phyloP scores from a whole-genome alignment of 2,888 invertebrate species.

The Steromphala cineraria region DNA sequence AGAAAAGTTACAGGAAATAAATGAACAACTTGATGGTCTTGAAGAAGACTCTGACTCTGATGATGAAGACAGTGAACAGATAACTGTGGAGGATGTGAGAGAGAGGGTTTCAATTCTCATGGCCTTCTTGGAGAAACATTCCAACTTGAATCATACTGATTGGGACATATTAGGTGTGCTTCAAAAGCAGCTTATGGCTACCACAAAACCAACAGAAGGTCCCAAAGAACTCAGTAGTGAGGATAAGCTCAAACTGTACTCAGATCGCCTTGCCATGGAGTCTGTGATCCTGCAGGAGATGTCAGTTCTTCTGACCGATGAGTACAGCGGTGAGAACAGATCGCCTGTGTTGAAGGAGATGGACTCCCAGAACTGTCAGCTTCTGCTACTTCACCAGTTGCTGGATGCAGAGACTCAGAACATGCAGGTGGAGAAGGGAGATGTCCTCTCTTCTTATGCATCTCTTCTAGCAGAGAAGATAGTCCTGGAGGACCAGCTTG shows the following conservation, averaged over 20 bases:
- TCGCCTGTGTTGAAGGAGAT: constrained; percentile 60
- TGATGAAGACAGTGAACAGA: constrained; percentile 49
- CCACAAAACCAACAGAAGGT: constrained; percentile 39
- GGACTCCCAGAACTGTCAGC: constrained; percentile 51
- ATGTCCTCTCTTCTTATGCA: constrained; percentile 82
- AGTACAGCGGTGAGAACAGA: constrained; percentile 47
- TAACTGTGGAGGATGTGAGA: constrained; percentile 52
- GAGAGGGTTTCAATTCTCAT: constrained; percentile 54
- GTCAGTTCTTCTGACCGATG: constrained; percentile 60
- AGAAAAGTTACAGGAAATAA: constrained; percentile 49
- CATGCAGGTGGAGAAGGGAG: constrained; percentile 48
- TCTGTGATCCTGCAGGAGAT: constrained; percentile 66
- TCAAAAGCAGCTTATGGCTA: constrained; percentile 41
- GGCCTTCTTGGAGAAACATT: constrained; percentile 57
- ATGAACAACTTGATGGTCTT: constrained; percentile 46
- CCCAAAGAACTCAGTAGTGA: constrained; percentile 42
- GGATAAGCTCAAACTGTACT: constrained; percentile 59
- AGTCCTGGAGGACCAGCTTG: constrained; percentile 70
- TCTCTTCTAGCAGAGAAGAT: constrained; percentile 83
- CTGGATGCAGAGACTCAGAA: constrained; percentile 57
- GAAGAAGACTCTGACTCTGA: constrained; percentile 61
- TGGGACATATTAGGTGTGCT: constrained; percentile 62
- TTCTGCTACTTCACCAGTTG: constrained; percentile 39
- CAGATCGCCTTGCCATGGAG: constrained; percentile 66
- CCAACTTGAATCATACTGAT: constrained; percentile 57